Percentiles rank a stretch among this genome's conserved stretches.
These are phyloP conservation scores for Tenthredo notha DNA, from an alignment of 2,888 invertebrate genomes.

Conservation along the genomic window DNA sequence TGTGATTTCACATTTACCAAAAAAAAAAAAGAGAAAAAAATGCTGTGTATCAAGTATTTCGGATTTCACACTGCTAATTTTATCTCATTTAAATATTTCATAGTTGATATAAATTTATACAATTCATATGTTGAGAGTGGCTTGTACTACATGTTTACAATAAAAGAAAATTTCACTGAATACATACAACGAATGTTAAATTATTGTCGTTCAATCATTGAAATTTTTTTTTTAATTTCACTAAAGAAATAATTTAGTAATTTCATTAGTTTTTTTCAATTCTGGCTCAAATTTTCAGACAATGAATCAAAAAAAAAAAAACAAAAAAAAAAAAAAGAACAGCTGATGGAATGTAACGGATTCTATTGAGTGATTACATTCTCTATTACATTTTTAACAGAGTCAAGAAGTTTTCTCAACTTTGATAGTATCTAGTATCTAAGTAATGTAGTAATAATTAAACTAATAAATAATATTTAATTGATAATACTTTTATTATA, in stretches of 20 bases:
- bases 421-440: not conserved
- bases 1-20: constrained; percentile 9
- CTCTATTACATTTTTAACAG: constrained; percentile 8
- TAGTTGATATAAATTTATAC: not conserved
- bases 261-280: not conserved
- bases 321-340: no score
- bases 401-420: not conserved
- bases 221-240: not conserved
- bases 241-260: not conserved
- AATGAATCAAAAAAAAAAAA: not conserved
- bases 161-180: constrained; percentile 20
- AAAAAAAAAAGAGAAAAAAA: not conserved
- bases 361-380: constrained; percentile 23
- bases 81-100: not conserved
- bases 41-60: not conserved
- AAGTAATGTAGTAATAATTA: constrained; percentile 49
- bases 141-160: constrained; percentile 33
- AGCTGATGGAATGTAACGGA: constrained; percentile 45
- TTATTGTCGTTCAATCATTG: not conserved
- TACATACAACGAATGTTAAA: not conserved
- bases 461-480: constrained; percentile 59
- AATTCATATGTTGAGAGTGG: constrained; percentile 27
- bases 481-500: constrained; percentile 55
- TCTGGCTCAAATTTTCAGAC: not conserved
- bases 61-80: not conserved